Evolutionary conservation across 2,797 vertebrate species (phyloP), one percentile per base, ranked within the genome.

Genomic region (Channallabes apus): DNA sequence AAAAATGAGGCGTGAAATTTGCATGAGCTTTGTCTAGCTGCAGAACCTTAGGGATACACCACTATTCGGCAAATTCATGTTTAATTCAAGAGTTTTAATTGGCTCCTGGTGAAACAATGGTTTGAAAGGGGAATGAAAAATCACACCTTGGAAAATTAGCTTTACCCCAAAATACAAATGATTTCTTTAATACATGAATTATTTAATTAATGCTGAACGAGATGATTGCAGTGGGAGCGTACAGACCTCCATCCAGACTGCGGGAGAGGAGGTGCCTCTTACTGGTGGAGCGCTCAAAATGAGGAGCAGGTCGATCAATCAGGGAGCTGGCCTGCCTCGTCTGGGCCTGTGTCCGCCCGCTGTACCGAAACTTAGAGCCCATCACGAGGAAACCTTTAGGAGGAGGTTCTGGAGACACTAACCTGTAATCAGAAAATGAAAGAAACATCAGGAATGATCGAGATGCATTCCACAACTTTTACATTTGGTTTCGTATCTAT

Each of bases 341-440:
- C 93, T 99, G 98, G 1, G 98, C 97, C 93, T 99, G 98, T 0
- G 98, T 99, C 87, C 98, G 95, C 72, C 98, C 98, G 0, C 98
- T 99, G 93, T 99, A 99, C 82, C 98, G 96, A 86, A 99, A 99
- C 95, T 99, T 99, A 88, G 98, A 99, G 86, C 98, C 98, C 97
- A 99, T 99, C 86, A 99, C 97, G 88, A 99, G 92, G 92, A 99
- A 99, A 38, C 98, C 98, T 90, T 99, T 99, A 0, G 98, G 98
- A 14, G 98, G 98, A 2, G 98, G 98, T 88, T 99, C 98, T 0
- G 98, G 98, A 82, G 96, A 99, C 68, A 99, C 97, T 87, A 99
- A 92, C 91, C 98, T 99, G 79, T 15, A 86, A 85, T 69, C 24
- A 62, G 84, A 32, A 81, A 17, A 8, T 35, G 22, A 59, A 81